Base-by-base conservation (phyloP, 2,888 invertebrate species). In the Campoletis raptor region DNA sequence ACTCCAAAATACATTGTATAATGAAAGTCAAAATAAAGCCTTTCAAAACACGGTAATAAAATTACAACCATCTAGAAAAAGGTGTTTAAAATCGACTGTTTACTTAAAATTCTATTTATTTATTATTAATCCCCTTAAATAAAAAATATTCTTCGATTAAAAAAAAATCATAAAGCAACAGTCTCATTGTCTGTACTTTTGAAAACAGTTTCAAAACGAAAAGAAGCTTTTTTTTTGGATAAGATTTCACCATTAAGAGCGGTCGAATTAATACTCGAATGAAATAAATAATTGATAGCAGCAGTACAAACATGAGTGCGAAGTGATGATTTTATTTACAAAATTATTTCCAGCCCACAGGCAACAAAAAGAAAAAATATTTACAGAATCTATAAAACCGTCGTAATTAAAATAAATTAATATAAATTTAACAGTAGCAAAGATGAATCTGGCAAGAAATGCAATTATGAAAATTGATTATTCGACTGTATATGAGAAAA, bases 401-500 rank as follows among this genome's bases (percentile, higher is more conserved):
- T n/a, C 21, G 10, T 10, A 2, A 12, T 42, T 9, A 24, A 24
- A 12, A 8, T 18, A 30, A 70, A 48, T 48, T 18, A 48, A 70
- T 5, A 12, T 8, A 45, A 70, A 18, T 48, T 45, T 6, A 8
- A 48, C 45, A 45, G 69, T 48, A n/a, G 30, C 70, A 30, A 36
- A 18, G 30, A 48, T 30, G 30, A 1, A 48, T 70, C 48, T 18
- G 30, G 0, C 18, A 12, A 1, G 42, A 21, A 48, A 45, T 48
- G 24, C 30, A 45, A 70, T 48, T n/a, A 70, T 48, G 30, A 48
- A 48, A 30, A 30, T 48, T 70, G 18, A 70, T 70, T 48, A n/a
- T 70, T 48, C 70, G 10, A 61, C 36, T 3, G 18, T 18, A 48
- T 10, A 30, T 48, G 48, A 70, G 48, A 48, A 48, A 48, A 48